Evolutionary conservation across 2,888 invertebrate genomes (phyloP), one percentile per base, ranked within the genome.

Genomic region (Tiliacea citrago): DNA sequence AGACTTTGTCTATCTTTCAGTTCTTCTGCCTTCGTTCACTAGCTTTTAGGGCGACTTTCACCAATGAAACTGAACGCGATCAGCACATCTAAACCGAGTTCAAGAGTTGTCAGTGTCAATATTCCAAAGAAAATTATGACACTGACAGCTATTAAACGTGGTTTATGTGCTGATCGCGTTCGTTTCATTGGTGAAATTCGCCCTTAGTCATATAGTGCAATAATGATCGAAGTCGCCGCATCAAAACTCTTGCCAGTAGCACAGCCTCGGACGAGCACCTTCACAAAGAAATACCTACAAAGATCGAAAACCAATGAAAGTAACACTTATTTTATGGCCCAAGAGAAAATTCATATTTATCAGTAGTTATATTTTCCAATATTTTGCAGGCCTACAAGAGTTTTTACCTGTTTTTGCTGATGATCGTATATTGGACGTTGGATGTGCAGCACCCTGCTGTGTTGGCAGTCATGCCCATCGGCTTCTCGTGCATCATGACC

Each of bases 341-440:
- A 35, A 35, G 16, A 35, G 13, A 29, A 49, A 35, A 18, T 45
- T 0, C 21, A 12, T 55, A 29, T 35, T 35, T 16, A 0, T n/a
- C 10, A n/a, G 3, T 16, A n/a, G 18, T 55, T 18, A 10, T n/a
- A 55, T n/a, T 53, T 53, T 39, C 10, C 18, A 39, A 55, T 39
- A 39, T 53, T 66, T 82, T 75, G 21, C 42, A 92, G 93, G 90
- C 89, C 0, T 92, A 90, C 77, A 88, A 82, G 79, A 85, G 92
- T 83, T 93, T 95, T 66, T 95, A 93, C 79, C 86, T 92, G 9
- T 94, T 94, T 76, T 81, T 94, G 5, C 80, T 95, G 24, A 90
- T 92, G 39, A 68, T 83, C 21, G 87, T 91, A 0, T 95, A 91
- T 77, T 94, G 93, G 92, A 67, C 88, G 39, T 84, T 91, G 2